phyloP scores from a whole-genome alignment of 1,140 invertebrate genomes.

The Tetraneura akinire region DNA sequence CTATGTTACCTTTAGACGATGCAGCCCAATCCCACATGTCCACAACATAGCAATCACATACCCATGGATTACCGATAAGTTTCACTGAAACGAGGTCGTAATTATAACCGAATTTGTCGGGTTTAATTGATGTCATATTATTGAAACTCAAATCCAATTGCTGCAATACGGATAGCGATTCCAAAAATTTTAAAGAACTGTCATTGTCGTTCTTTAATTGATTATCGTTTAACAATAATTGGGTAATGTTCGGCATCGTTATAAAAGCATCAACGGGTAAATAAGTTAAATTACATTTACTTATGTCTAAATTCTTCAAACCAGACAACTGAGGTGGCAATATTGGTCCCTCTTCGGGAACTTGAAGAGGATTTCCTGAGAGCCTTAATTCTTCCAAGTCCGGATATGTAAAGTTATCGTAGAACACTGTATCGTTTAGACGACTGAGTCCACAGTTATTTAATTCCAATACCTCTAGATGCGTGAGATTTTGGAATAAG shows the following conservation, averaged over 20 bases:
- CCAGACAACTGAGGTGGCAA: constrained; percentile 68
- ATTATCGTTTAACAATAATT: constrained; percentile 67
- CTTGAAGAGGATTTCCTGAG: constrained; percentile 69
- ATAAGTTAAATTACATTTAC: constrained; percentile 66
- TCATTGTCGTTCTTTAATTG: constrained; percentile 60
- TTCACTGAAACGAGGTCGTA: constrained; percentile 64
- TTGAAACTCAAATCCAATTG: constrained; percentile 69
- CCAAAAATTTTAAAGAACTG: constrained; percentile 63
- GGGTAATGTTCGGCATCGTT: constrained; percentile 66
- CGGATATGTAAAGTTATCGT: constrained; percentile 67
- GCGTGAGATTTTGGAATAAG: constrained; percentile 69
- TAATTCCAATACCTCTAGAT: constrained; percentile 68
- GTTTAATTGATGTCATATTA: constrained; percentile 65
- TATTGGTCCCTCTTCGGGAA: constrained; percentile 61
- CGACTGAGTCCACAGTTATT: constrained; percentile 69
- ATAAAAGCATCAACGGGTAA: constrained; percentile 67
- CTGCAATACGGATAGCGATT: constrained; percentile 64
- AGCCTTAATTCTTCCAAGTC: constrained; percentile 70
- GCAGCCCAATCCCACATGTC: constrained; percentile 75
- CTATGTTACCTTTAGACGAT: constrained; percentile 67
- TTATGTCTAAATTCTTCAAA: constrained; percentile 67
- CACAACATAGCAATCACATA: constrained; percentile 70
- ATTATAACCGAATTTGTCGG: constrained; percentile 63
- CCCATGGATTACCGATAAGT: constrained; percentile 70
- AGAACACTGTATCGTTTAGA: constrained; percentile 69